Conservation (phyloP, 2,888 invertebrate species). For the Mongoloraphidia duomilia region DNA sequence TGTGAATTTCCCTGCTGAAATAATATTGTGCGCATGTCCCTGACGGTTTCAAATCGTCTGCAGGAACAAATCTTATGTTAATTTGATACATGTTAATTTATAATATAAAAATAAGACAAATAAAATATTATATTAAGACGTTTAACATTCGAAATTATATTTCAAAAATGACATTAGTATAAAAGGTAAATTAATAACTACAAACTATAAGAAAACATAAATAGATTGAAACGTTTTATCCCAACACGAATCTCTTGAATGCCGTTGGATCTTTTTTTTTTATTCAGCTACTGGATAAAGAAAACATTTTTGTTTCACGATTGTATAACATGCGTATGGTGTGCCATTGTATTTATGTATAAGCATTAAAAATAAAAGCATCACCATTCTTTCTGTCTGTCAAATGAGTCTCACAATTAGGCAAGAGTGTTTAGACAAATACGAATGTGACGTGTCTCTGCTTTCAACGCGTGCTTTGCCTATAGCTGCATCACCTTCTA, state of each 20-base stretch:
- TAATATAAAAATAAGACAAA: too few species aligned
- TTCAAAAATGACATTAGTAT: too few species aligned
- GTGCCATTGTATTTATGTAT: background rate
- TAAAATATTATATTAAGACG: too few species aligned
- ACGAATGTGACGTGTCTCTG: background rate
- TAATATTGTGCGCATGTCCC: too few species aligned
- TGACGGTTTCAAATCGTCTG: too few species aligned
- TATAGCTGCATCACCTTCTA: background rate
- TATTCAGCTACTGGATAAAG: background rate
- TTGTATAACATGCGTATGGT: too few species aligned
- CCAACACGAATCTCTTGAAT: background rate
- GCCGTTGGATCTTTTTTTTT: too few species aligned
- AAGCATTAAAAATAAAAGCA: background rate
- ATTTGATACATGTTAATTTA: too few species aligned
- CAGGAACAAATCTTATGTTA: too few species aligned
- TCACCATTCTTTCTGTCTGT: background rate
- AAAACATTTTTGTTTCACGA: background rate
- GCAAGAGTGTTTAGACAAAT: slow-evolving; percentile 4
- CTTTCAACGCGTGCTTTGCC: background rate
- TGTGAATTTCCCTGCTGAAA: too few species aligned
- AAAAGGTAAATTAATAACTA: too few species aligned
- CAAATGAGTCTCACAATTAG: background rate
- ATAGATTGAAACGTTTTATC: background rate
- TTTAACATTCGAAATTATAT: too few species aligned
- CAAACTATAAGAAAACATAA: background rate